Conservation (phyloP, 2,113 vertebrate species). For the Geococcyx californianus region DNA sequence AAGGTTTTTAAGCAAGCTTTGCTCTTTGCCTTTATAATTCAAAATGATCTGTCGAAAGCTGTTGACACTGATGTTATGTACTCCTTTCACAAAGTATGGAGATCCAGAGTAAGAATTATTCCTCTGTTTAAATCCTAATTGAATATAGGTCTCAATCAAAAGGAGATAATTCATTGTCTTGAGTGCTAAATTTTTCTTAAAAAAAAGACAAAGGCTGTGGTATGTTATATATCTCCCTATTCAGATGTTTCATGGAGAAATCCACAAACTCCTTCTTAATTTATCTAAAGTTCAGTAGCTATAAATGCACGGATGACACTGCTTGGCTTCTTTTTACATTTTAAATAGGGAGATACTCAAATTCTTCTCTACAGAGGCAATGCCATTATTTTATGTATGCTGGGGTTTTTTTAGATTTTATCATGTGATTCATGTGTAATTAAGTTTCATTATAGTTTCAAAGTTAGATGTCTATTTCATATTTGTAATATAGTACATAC, state of each 20-base stretch:
- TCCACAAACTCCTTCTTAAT: background rate
- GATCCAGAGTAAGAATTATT: background rate
- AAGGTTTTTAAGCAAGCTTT: background rate
- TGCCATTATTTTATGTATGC: constrained; percentile 26
- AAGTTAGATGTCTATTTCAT: constrained; percentile 18
- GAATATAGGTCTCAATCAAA: background rate
- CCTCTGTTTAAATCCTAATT: background rate
- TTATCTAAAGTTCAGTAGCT: background rate
- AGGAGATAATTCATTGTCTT: background rate
- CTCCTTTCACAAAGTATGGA: background rate
- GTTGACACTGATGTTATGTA: background rate
- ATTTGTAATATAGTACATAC: constrained; percentile 16
- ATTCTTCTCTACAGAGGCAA: background rate
- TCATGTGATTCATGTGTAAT: background rate
- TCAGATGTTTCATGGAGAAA: background rate
- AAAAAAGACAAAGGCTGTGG: background rate
- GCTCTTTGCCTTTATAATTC: background rate
- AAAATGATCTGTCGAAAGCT: background rate
- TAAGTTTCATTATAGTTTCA: constrained; percentile 11
- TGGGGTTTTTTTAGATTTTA: background rate
- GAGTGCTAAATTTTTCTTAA: background rate
- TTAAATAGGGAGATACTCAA: background rate
- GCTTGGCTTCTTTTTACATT: background rate
- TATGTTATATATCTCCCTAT: background rate
- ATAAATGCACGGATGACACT: background rate